Conservation (phyloP, 2,888 invertebrate genomes). For the Carabus problematicus region DNA sequence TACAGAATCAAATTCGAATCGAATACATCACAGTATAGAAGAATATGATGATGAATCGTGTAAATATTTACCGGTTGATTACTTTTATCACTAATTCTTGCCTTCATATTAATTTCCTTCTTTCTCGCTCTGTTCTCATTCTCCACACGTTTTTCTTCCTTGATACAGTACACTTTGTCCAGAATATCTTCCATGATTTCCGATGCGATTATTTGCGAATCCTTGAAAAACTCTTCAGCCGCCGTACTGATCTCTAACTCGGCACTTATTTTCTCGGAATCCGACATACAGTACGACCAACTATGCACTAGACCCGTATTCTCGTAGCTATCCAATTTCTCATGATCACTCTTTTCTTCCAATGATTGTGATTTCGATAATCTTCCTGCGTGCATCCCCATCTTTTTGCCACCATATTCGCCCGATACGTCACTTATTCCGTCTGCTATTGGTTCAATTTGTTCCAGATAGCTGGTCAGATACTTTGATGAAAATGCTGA, state of each 20-base stretch:
- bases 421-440: slow-evolving; percentile 52
- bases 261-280: slow-evolving; percentile 59
- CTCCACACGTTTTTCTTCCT: slow-evolving; percentile 48
- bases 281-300: slow-evolving; percentile 62
- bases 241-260: slow-evolving; percentile 67
- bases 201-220: slow-evolving; percentile 60
- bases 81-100: slow-evolving; percentile 45
- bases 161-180: slow-evolving; percentile 60
- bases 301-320: slow-evolving; percentile 62
- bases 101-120: slow-evolving; percentile 49
- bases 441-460: slow-evolving; percentile 56
- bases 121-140: slow-evolving; percentile 37
- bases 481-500: slow-evolving; percentile 36
- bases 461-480: slow-evolving; percentile 50
- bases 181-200: slow-evolving; percentile 67
- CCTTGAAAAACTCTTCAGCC: slow-evolving; percentile 72
- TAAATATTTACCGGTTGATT: slow-evolving; percentile 63
- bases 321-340: slow-evolving; percentile 57
- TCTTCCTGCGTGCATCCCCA: slow-evolving; percentile 14
- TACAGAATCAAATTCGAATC: slow-evolving; percentile 78
- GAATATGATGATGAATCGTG: slow-evolving; percentile 82
- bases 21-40: slow-evolving; percentile 81
- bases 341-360: slow-evolving; percentile 55
- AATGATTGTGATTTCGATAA: slow-evolving; percentile 58
- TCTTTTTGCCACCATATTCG: slow-evolving; percentile 22